phyloP scores from a whole-genome alignment of 2,888 invertebrate species.

The Cremastinae sp. region DNA sequence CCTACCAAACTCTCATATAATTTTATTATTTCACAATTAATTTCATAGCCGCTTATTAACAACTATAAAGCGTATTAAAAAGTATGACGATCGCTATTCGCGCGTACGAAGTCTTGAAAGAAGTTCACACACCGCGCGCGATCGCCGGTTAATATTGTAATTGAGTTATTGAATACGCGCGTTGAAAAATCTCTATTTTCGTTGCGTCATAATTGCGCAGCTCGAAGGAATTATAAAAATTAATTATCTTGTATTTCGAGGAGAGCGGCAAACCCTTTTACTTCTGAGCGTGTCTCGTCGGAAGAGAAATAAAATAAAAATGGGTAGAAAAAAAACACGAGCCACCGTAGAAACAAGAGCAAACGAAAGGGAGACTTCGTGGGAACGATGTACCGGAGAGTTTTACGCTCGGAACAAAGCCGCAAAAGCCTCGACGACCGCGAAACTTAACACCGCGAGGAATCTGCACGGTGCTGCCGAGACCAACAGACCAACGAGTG shows the following conservation, averaged over 20 bases:
- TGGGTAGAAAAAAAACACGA: slow-evolving; percentile 27
- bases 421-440: slow-evolving; percentile 74
- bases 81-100: not conserved
- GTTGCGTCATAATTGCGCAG: not conserved
- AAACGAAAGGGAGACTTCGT: slow-evolving; percentile 65
- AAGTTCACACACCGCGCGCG: no score
- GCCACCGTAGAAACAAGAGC: slow-evolving; percentile 48
- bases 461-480: slow-evolving; percentile 56
- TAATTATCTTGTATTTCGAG: slow-evolving; percentile 6
- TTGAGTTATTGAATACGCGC: no score
- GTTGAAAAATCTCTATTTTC: no score
- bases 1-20: not conserved
- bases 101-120: no score
- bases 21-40: no score
- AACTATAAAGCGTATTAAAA: not conserved
- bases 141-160: not conserved
- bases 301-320: slow-evolving; percentile 11
- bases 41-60: no score
- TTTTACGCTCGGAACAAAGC: slow-evolving; percentile 75
- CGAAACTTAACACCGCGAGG: slow-evolving; percentile 77
- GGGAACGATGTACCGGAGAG: slow-evolving; percentile 69
- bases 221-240: not conserved
- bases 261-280: not conserved
- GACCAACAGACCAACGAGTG: slow-evolving; percentile 48
- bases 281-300: slow-evolving; percentile 12